Conservation (phyloP, 2,888 invertebrate species). For the Ctena decussata region DNA sequence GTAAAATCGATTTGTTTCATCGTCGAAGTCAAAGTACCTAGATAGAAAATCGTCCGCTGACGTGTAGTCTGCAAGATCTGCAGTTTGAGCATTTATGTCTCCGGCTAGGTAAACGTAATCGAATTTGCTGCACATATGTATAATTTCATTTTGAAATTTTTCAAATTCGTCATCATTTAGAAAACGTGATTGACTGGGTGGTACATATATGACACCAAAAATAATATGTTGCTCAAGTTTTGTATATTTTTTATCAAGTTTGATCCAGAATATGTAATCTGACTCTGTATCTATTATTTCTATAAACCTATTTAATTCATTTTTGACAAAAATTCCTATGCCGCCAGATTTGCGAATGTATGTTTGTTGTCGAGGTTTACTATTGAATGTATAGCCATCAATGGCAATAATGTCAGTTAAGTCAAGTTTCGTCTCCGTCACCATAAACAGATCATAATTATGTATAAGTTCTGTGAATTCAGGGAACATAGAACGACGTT, state of each 20-base stretch:
- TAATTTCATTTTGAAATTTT: no score
- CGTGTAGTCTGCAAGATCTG: no score
- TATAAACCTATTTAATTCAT: neutral
- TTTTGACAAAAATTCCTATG: neutral
- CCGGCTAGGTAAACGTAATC: no score
- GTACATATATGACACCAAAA: neutral
- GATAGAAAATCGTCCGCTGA: neutral
- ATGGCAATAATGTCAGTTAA: neutral
- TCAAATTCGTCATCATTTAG: no score
- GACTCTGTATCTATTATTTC: slow-evolving; percentile 5
- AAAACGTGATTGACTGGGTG: neutral
- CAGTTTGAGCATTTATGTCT: no score
- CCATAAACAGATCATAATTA: neutral
- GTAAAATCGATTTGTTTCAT: neutral
- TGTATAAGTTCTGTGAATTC: no score
- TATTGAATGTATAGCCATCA: neutral
- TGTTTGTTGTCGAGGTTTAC: slow-evolving; percentile 12
- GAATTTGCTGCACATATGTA: no score
- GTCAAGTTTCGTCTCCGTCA: slow-evolving; percentile 18
- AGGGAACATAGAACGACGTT: slow-evolving; percentile 6
- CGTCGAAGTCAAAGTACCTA: neutral
- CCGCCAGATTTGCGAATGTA: neutral
- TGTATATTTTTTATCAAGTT: neutral
- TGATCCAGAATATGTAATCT: slow-evolving; percentile 8
- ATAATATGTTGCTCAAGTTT: neutral